Base-by-base conservation (phyloP, 2,113 vertebrate genomes). In the Mastomys natalensis region DNA sequence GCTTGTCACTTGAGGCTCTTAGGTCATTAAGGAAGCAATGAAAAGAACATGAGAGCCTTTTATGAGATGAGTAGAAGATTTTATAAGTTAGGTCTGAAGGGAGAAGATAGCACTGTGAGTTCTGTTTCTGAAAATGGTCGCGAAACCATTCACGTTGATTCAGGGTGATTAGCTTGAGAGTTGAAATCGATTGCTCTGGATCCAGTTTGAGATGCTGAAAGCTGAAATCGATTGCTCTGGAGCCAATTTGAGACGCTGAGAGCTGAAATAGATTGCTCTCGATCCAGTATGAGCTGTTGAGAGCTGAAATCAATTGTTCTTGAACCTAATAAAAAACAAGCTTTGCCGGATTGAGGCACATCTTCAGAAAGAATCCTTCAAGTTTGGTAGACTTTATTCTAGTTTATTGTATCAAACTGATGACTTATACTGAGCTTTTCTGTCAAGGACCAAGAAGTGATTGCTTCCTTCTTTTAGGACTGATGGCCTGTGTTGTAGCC, bases 71-170 rank as follows among this genome's bases (percentile, higher is more conserved):
- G 31, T 3, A n/a, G 55, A 53, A 40, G 0, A 58, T 64, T 84
- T 29, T 87, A 51, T 31, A 94, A 93, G 78, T 93, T 73, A 80
- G 29, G 55, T 68, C 7, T 82, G 31, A 95, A 90, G 40, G 31
- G 40, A 91, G 60, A 78, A 80, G 64, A 45, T 51, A 81, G 15
- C 8, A 34, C 19, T 87, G 3, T 19, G 85, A 93, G 85, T 91
- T 68, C n/a, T 64, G 15, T 53, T 72, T 86, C 58, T 70, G 5
- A 34, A 85, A 80, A 40, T 37, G 51, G 34, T 7, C 4, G 31
- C 9, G 60, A 84, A 74, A 78, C 11, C 74, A 87, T 81, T 86
- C 7, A 9, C 22, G 29, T 53, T 34, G 77, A 55, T 78, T 78
- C 48, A 31, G 76, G 51, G 19, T 53, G 76, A 53, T 7, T 53